Conservation (phyloP, 2,113 vertebrate species). For the Psophia crepitans region DNA sequence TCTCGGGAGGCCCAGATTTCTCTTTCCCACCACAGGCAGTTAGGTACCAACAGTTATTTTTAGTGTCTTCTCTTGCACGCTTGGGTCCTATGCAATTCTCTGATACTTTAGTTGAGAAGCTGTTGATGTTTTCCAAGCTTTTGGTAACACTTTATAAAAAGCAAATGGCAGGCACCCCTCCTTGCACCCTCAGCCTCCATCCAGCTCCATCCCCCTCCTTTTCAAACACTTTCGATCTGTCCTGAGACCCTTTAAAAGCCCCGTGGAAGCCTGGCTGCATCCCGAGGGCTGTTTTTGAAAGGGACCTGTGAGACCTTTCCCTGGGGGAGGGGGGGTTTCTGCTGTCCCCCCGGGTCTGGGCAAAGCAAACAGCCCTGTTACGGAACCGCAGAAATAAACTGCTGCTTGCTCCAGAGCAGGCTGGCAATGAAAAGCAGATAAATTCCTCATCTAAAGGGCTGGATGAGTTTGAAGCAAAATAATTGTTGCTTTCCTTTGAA, state of each 20-base stretch:
- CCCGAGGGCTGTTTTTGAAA: background rate
- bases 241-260: background rate
- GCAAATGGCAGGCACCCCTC: background rate
- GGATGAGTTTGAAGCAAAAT: background rate
- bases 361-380: background rate
- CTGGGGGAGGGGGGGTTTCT: too few relatives aligned
- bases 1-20: background rate
- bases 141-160: background rate
- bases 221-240: background rate
- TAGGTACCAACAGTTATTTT: background rate
- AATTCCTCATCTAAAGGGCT: background rate
- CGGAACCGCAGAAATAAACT: background rate
- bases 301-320: background rate
- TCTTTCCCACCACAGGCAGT: background rate
- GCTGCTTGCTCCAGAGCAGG: background rate
- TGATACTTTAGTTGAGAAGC: background rate
- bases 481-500: background rate
- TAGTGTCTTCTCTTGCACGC: fast-evolving
- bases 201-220: background rate
- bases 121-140: background rate
- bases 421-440: background rate
- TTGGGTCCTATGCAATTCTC: background rate
- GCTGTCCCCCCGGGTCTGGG: background rate
- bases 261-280: background rate
- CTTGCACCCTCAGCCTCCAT: fast-evolving